A percentile compares a stretch with the other conserved stretches of the same genome.
Conservation (phyloP, 2,888 invertebrate species). For the Diaprepes abbreviatus region DNA sequence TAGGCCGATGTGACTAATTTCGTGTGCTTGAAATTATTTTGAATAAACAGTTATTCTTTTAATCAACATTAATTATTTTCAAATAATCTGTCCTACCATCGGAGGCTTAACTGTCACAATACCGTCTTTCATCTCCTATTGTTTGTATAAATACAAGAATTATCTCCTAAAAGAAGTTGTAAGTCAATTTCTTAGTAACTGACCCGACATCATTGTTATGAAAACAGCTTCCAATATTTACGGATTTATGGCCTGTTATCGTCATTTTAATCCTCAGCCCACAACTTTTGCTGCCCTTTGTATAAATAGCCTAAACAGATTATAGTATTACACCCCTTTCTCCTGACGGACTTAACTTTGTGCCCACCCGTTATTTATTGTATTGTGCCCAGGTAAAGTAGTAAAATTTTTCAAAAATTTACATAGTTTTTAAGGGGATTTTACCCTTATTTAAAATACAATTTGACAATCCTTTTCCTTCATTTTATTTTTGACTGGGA, state of each 20-base stretch:
- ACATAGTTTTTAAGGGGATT: conserved; percentile 3
- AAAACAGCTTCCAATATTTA: conserved; percentile 22
- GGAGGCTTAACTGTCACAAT: conserved; percentile 13
- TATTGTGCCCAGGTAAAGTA: conserved; percentile 4
- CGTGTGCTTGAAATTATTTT: too few species aligned
- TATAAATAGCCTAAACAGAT: conserved; percentile 24
- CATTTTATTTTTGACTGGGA: not conserved
- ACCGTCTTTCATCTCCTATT: conserved; percentile 10
- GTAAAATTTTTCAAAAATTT: conserved; percentile 4
- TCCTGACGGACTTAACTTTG: conserved; percentile 20
- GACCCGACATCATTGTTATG: conserved; percentile 22
- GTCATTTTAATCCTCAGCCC: conserved; percentile 21
- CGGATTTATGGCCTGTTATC: conserved; percentile 9
- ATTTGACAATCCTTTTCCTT: not conserved
- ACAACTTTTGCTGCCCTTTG: conserved; percentile 27
- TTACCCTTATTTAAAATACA: conserved; percentile 10
- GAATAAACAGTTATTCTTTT: too few species aligned
- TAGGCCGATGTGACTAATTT: too few species aligned
- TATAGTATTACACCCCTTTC: conserved; percentile 33
- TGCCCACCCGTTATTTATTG: conserved; percentile 9
- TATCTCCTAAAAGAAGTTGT: conserved; percentile 15
- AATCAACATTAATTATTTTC: not conserved
- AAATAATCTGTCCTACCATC: not conserved
- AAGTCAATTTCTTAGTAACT: conserved; percentile 20
- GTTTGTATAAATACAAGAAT: conserved; percentile 12